Evolutionary conservation across 2,113 vertebrate genomes (phyloP), one percentile per base, ranked within the genome.

Genomic region (Reinhardtius hippoglossoides): DNA sequence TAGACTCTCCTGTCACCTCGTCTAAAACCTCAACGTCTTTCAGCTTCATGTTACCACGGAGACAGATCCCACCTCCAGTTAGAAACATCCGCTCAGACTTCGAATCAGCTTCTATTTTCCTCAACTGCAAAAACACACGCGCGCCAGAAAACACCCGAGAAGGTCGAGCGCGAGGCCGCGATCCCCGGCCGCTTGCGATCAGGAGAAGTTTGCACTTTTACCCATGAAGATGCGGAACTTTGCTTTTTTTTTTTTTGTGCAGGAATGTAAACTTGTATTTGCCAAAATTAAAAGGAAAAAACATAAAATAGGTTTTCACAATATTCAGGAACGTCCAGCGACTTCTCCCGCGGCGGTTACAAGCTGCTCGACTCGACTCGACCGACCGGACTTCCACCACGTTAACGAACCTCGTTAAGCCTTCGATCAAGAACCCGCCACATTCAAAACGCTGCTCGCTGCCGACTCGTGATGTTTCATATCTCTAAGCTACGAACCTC

Each of bases 261-360:
- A 80, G 67, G 35, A 80, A 81, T 89, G 76, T 90, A 87, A 91
- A 90, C 77, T 70, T 37, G 26, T 37, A 37, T 37, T 37, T 37
- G 35, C 35, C 35, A 37, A 37, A 37, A 37, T 37, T 37, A 8
- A 37, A 37, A 37, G 35, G 23, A 23, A 35, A 35, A 35, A 35
- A 35, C 7, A 37, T 9, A 40, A 10, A 40, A 40, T 10, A 40
- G 0, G 40, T 40, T 40, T 40, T 40, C 40, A 40, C 40, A 16
- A 46, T 16, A 16, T 46, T 16, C 44, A 46, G 44, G 44, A 46
- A 44, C 10, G 13, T 44, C 13, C 48, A 50, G 13, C 14, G 50
- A 55, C 54, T 23, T 20, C 4, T 23, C 52, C 52, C 12, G n/a
- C 16, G n/a, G 8, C 13, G n/a, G 52, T 55, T 10, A 10, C 4